Base-by-base conservation (phyloP, 1,140 invertebrate genomes). In the Xylocopa sonorina region DNA sequence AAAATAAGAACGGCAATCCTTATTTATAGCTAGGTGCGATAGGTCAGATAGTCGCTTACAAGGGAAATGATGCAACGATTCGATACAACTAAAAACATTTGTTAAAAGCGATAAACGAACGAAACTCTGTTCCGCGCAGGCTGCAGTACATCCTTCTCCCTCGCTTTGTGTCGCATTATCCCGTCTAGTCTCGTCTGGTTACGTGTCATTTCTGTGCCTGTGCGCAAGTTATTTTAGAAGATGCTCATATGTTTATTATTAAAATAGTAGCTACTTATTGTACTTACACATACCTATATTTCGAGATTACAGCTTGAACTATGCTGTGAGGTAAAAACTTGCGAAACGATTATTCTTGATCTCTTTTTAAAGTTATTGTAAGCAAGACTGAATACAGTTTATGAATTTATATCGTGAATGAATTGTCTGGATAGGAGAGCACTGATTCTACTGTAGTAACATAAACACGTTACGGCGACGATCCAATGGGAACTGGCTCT, bases 1-100 rank as follows among this genome's bases (percentile, higher is more conserved):
- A 89, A 87, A 88, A 87, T 87, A 88, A 88, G 86, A 87, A 64
- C 86, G 60, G 63, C 81, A 80, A 83, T 78, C 77, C 86, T 89
- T 89, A 89, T 89, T 88, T 89, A 89, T 89, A 89, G 64, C 55
- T 18, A 83, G 74, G 73, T 80, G 69, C 84, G 80, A 86, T 85
- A 86, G 84, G 84, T 86, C 81, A 85, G 48, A 86, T 85, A 83
- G 80, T 83, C 73, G 68, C 48, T 73, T 68, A 69, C 57, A 46
- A 58, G 50, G 53, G 55, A 85, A 83, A 80, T 79, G 60, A 63
- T 34, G 78, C 60, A 27, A 55, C 24, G 57, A 38, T 51, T 27
- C 32, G 48, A 32, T 55, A 41, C 38, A 46, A 29, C 24, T 32
- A 53, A 62, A 77, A 21, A 48, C 32, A 14, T 32, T 32, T 48